Evolutionary conservation across 1,140 invertebrate genomes (phyloP).

Genomic region (Drosophila mojavensis): DNA sequence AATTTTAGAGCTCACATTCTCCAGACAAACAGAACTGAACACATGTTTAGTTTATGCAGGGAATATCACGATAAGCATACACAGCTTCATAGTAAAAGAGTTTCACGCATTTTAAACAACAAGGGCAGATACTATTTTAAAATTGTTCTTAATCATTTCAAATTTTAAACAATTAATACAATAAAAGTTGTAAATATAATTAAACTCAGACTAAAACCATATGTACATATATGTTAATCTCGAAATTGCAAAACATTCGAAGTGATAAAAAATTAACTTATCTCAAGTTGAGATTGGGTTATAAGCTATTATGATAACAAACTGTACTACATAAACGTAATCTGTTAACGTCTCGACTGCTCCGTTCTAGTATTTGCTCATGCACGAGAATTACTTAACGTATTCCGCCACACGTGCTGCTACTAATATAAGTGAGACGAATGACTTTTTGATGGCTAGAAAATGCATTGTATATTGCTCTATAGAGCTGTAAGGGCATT

Average conservation of each 20-base stretch:
- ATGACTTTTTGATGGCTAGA: not conserved
- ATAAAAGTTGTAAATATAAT: too few relatives aligned
- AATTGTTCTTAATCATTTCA: too few relatives aligned
- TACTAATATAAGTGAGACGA: slow-evolving; percentile 10
- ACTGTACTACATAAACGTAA: not conserved
- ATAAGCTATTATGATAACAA: slow-evolving; percentile 10
- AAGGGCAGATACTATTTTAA: too few relatives aligned
- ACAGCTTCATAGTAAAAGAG: not conserved
- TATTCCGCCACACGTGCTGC: not conserved
- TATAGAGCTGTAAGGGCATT: slow-evolving; percentile 5
- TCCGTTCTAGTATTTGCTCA: not conserved
- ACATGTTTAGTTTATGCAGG: slow-evolving; percentile 13
- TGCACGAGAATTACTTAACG: not conserved
- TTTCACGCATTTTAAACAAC: not conserved
- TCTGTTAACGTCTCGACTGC: not conserved
- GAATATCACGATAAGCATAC: not conserved
- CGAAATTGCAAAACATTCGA: not conserved
- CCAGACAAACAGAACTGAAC: slow-evolving; percentile 2
- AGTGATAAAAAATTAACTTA: not conserved
- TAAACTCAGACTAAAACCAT: too few relatives aligned
- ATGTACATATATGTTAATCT: not conserved
- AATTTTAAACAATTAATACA: too few relatives aligned
- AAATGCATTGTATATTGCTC: not conserved
- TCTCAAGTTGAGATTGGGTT: not conserved
- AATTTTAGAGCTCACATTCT: slow-evolving; percentile 36